A percentile compares a stretch with the other conserved stretches of the same genome.
Evolutionary conservation across 2,888 invertebrate species (phyloP).

Genomic region (Diaphora mendica): DNA sequence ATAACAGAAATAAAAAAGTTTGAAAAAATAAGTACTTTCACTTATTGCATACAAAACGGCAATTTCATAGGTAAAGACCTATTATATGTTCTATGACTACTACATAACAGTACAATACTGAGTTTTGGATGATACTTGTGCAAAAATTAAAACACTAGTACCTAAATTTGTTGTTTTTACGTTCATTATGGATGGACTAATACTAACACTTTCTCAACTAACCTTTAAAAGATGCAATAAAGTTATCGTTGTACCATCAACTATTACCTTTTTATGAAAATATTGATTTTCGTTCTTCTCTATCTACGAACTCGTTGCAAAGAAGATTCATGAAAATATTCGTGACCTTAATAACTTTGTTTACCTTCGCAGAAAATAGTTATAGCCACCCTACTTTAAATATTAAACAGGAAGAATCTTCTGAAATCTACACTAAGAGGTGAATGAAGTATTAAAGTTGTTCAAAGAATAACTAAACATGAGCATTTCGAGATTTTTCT

Average conservation of each 20-base stretch:
- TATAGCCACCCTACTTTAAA: constrained; percentile 9
- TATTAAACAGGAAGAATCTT: constrained; percentile 9
- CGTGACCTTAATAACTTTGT: constrained; percentile 15
- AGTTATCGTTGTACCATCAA: constrained; percentile 57
- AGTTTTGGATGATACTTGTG: constrained; percentile 26
- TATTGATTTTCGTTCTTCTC: constrained; percentile 51
- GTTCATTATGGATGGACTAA: constrained; percentile 49
- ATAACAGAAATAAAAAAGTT: no score
- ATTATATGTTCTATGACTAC: no score
- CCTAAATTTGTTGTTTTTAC: constrained; percentile 31
- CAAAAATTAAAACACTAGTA: constrained; percentile 23
- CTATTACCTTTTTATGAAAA: constrained; percentile 36
- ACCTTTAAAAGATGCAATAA: constrained; percentile 62
- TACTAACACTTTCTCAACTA: constrained; percentile 63
- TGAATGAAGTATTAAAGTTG: constrained; percentile 26
- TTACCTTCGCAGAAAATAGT: constrained; percentile 13
- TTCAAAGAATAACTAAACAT: constrained; percentile 22
- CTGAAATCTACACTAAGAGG: constrained; percentile 12
- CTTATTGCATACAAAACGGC: no score
- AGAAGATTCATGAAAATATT: constrained; percentile 11
- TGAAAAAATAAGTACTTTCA: no score
- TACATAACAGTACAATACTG: no score
- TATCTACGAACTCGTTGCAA: not conserved
- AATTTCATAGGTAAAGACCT: no score
- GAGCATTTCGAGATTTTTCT: constrained; percentile 54